Evolutionary conservation across 2,797 vertebrate species (phyloP).

Genomic region (Schizothorax lantsangensis): DNA sequence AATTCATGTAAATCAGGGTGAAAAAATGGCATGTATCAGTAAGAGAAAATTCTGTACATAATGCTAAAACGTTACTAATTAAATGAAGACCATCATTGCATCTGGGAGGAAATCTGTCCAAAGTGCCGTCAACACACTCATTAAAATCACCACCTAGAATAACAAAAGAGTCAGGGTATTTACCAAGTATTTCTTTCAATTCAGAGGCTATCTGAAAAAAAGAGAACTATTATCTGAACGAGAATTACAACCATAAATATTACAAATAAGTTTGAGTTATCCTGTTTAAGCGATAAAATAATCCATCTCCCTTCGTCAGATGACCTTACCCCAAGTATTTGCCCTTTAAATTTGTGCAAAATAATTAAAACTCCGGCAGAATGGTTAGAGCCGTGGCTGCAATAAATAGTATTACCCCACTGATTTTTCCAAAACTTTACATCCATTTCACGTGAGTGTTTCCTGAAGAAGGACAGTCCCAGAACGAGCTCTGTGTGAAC

Average conservation of each 20-base stretch:
- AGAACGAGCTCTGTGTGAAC: too few relatives aligned
- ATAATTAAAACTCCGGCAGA: not conserved
- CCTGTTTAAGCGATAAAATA: not conserved
- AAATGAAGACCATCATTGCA: too few relatives aligned
- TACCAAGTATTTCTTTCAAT: not conserved
- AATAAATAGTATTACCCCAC: not conserved
- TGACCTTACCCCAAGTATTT: not conserved
- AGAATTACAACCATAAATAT: not conserved
- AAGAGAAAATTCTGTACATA: not conserved
- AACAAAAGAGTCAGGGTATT: not conserved
- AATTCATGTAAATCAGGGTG: not conserved
- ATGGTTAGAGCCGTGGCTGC: not conserved
- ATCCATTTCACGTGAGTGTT: not conserved
- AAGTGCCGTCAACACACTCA: not conserved
- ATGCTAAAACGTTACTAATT: not conserved
- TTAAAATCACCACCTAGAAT: not conserved
- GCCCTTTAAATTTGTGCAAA: not conserved
- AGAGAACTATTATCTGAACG: not conserved
- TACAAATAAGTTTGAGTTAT: not conserved
- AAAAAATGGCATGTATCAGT: not conserved
- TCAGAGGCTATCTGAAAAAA: not conserved
- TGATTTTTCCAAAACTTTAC: not conserved
- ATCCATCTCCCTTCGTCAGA: not conserved
- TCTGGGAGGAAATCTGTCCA: too few relatives aligned
- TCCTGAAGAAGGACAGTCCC: not conserved